Evolutionary conservation across 1,140 invertebrate genomes (phyloP), one percentile per base, ranked within the genome.

Genomic region (Procambarus virginalis): DNA sequence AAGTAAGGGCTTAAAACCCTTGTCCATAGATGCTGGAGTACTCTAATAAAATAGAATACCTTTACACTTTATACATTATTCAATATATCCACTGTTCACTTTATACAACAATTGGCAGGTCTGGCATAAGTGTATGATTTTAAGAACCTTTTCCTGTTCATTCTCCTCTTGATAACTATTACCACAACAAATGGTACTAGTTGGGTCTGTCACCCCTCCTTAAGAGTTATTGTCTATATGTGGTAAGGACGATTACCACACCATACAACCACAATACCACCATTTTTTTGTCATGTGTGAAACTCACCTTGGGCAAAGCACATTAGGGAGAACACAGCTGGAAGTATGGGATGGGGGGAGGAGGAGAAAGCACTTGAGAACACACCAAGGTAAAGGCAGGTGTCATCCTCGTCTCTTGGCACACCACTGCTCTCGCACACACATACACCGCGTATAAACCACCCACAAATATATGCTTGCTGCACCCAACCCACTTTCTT

Each of bases 81-180:
- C 64, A 89, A 81, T 70, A 79, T 83, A 68, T 82, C 80, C 86
- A 89, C 80, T 79, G 76, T 89, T 89, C 86, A 89, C 86, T 83
- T 89, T 89, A 89, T 89, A 89, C 86, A 88, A 88, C 79, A 85
- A 89, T 89, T 89, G 86, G 86, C 86, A 89, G 86, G 86, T 89
- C 80, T 89, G 86, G 80, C 86, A 77, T 83, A 64, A 89, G 68
- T 81, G 79, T 73, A 64, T 64, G 70, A 45, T 89, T 48, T 45
- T 45, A 79, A 79, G 77, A 86, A 84, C 76, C 85, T 51, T 79
- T 79, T 76, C 73, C 48, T 76, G 64, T 22, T 55, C 68, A 82
- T 76, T 89, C 80, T 76, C 51, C 68, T 88, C 80, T n/a, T n/a
- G 17, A 76, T 60, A 89, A 73, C 68, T 82, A 70, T 70, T 58